Evolutionary conservation across 2,113 vertebrate species (phyloP), one percentile per base, ranked within the genome.

Genomic region (Panthera uncia): DNA sequence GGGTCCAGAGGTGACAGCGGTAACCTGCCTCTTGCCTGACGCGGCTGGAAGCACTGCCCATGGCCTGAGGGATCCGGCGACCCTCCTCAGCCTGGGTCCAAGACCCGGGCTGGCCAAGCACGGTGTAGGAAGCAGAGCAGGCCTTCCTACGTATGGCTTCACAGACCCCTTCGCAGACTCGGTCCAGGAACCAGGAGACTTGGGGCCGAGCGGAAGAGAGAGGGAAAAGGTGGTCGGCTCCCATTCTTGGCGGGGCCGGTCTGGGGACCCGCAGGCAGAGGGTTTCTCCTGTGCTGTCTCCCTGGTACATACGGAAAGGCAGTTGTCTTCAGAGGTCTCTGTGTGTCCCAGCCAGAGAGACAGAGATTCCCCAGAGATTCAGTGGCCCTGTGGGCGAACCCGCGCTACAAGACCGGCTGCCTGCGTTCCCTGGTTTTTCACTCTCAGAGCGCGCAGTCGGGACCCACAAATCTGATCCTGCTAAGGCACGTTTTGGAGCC

Each of bases 211-310:
- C 0, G 5, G 7, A 61, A 27, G 19, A 15, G 38, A 41, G 7
- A 15, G 29, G 3, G 1, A 29, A 18, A 12, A 4, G 31, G 29
- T 4, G 19, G 9, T 57, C 36, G 1, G 52, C 7, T 29, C 3
- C 3, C 0, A 10, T 3, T 33, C 41, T 31, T 5, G 1, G 6
- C 0, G 1, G 27, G 13, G 13, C 0, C 18, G 14, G 0, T 29
- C 45, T 41, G 6, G 38, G 27, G 14, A 1, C 5, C 1, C 1
- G 21, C 0, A 0, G 23, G 10, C n/a, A 21, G 15, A 13, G 45
- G 31, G 11, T 52, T 85, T 88, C 50, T 66, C 38, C 68, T 78
- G 50, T 68, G 52, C 27, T 2, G 3, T 13, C 73, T 88, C 81
- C 38, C 36, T 11, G 3, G 41, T 57, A 61, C 31, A 12, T 61